These are phyloP conservation scores for Rhorus exstirpatorius DNA, from an alignment of 2,888 invertebrate genomes.

Conservation along the genomic window DNA sequence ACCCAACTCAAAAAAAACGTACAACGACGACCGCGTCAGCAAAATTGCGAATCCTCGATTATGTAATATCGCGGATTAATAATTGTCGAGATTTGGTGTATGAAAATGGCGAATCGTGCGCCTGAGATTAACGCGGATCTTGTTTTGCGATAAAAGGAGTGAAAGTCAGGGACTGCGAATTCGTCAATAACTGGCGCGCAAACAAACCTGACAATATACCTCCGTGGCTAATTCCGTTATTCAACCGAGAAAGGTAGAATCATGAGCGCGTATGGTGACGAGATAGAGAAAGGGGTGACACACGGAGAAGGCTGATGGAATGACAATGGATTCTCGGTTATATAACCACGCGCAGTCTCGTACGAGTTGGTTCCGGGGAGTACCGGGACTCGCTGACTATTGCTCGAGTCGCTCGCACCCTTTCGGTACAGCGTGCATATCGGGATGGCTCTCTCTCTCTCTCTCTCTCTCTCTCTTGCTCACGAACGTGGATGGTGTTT, in stretches of 20 bases:
- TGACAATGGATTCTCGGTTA: constrained; percentile 30
- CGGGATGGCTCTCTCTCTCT: constrained; percentile 15
- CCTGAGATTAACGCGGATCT: too few species aligned
- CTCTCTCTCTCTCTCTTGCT: constrained; percentile 10
- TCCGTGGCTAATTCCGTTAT: not conserved
- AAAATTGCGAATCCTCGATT: too few species aligned
- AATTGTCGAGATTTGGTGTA: too few species aligned
- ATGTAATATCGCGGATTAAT: too few species aligned
- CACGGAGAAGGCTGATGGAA: not conserved
- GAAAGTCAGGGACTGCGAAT: too few species aligned
- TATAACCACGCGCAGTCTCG: constrained; percentile 36
- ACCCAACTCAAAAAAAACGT: not conserved
- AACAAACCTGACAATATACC: not conserved
- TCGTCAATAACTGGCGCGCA: too few species aligned
- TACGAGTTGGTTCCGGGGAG: constrained; percentile 29
- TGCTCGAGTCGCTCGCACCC: not conserved
- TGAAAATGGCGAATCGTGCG: too few species aligned
- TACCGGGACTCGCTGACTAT: not conserved
- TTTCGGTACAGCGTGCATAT: not conserved
- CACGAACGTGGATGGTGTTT: constrained; percentile 77
- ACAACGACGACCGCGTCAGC: too few species aligned
- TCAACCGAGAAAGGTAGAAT: not conserved
- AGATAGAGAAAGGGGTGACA: not conserved
- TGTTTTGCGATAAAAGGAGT: too few species aligned
- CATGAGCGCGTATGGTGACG: not conserved